A percentile compares a stretch with the other conserved stretches of the same genome.
Evolutionary conservation across 1,140 invertebrate genomes (phyloP).

Genomic region (Aphaenogaster ashmeadi): DNA sequence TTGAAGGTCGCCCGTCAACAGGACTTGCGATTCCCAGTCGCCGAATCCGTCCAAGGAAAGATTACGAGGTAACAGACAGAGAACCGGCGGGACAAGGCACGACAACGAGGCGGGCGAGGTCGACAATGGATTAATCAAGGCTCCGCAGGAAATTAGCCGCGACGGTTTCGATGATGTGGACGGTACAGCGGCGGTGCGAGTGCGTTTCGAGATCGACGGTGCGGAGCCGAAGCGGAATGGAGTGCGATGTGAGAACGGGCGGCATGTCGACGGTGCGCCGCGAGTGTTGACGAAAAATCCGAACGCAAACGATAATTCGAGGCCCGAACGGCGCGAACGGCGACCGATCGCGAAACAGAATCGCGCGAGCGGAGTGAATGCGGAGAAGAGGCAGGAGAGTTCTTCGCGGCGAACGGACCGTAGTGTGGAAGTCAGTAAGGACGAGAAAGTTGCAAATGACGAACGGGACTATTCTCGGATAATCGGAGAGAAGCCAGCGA

Average conservation of each 20-base stretch:
- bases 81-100: slow-evolving; percentile 3
- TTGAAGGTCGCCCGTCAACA: slow-evolving; percentile 19
- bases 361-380: slow-evolving; percentile 24
- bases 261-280: neutral
- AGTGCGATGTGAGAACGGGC: slow-evolving; percentile 62
- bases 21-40: neutral
- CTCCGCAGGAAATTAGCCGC: slow-evolving; percentile 68
- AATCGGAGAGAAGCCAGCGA: slow-evolving; percentile 37
- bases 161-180: slow-evolving; percentile 66
- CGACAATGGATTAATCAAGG: slow-evolving; percentile 67
- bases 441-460: neutral
- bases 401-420: neutral
- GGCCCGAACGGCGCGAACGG: neutral
- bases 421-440: neutral
- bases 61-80: slow-evolving; percentile 2
- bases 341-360: neutral
- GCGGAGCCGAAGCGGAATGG: slow-evolving; percentile 55
- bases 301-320: neutral
- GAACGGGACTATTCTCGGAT: slow-evolving; percentile 7
- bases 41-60: slow-evolving; percentile 18
- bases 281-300: slow-evolving; percentile 5
- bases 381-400: neutral
- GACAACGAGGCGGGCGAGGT: slow-evolving; percentile 39
- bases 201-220: slow-evolving; percentile 70
- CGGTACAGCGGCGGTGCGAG: slow-evolving; percentile 57